Evolutionary conservation across 1,140 invertebrate species (phyloP).

Genomic region (Cecropterus lyciades): DNA sequence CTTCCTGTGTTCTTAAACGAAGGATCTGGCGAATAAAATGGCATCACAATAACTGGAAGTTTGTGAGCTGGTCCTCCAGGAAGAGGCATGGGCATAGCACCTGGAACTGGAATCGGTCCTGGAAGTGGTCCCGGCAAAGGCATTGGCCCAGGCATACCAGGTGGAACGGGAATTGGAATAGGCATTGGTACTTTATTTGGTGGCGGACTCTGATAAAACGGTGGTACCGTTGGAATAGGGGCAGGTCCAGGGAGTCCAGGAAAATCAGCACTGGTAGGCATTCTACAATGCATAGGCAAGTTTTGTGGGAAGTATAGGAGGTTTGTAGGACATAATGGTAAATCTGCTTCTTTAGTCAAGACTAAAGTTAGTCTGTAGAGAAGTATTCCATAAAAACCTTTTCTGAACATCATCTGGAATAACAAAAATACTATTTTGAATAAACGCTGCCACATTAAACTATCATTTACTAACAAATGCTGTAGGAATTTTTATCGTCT

Average conservation of each 20-base stretch:
- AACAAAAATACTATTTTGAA: neutral
- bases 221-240: slow-evolving; percentile 37
- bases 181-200: slow-evolving; percentile 42
- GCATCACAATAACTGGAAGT: slow-evolving; percentile 77
- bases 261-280: slow-evolving; percentile 51
- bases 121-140: slow-evolving; percentile 32
- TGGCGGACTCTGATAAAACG: slow-evolving; percentile 42
- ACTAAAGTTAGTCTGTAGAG: neutral
- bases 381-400: neutral
- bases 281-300: slow-evolving; percentile 73
- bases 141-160: slow-evolving; percentile 31
- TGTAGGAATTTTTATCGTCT: too few species aligned
- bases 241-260: slow-evolving; percentile 8
- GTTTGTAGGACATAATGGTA: slow-evolving; percentile 68
- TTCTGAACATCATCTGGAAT: slow-evolving; percentile 15
- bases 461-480: too few species aligned
- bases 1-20: slow-evolving; percentile 48
- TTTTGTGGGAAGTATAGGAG: slow-evolving; percentile 70
- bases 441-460: too few species aligned
- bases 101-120: slow-evolving; percentile 46
- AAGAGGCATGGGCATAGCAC: slow-evolving; percentile 45
- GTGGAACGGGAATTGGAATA: slow-evolving; percentile 39
- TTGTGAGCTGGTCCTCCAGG: slow-evolving; percentile 54
- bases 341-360: slow-evolving; percentile 46
- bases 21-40: slow-evolving; percentile 69